Percentiles rank a stretch among this genome's conserved stretches.
Evolutionary conservation across 1,140 invertebrate genomes (phyloP).

Genomic region (Penaeus japonicus): DNA sequence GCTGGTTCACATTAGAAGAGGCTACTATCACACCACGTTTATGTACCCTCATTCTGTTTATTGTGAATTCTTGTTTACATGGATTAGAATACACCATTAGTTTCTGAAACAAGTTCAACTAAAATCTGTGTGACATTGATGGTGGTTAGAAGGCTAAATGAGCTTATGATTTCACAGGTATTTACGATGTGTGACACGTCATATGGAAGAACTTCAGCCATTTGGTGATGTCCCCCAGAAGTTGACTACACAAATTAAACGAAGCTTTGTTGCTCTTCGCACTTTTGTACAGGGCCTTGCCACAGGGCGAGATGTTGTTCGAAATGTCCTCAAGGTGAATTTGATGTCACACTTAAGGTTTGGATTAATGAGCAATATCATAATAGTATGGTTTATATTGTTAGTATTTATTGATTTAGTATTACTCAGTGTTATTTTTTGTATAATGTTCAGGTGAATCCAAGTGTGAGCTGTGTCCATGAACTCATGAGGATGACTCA

Average conservation of each 20-base stretch:
- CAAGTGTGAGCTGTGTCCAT: constrained; percentile 76
- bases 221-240: constrained; percentile 94
- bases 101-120: no score
- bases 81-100: no score
- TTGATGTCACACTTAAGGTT: constrained; percentile 4
- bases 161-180: constrained; percentile 68
- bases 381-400: no score
- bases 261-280: constrained; percentile 92
- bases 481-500: constrained; percentile 84
- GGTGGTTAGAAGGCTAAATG: no score
- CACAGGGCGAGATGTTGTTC: constrained; percentile 82
- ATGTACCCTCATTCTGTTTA: no score
- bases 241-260: constrained; percentile 84
- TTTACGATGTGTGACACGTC: constrained; percentile 83
- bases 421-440: constrained; percentile 10
- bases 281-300: constrained; percentile 89
- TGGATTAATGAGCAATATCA: not conserved
- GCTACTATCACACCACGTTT: no score
- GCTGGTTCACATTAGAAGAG: not conserved
- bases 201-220: constrained; percentile 91
- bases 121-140: no score
- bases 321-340: constrained; percentile 82
- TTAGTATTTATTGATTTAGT: no score
- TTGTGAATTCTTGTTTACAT: no score
- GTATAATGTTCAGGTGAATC: constrained; percentile 64